A percentile compares a stretch with the other conserved stretches of the same genome.
These are phyloP conservation scores for Vireo griseus DNA, from an alignment of 2,797 vertebrate species.

Conservation along the genomic window DNA sequence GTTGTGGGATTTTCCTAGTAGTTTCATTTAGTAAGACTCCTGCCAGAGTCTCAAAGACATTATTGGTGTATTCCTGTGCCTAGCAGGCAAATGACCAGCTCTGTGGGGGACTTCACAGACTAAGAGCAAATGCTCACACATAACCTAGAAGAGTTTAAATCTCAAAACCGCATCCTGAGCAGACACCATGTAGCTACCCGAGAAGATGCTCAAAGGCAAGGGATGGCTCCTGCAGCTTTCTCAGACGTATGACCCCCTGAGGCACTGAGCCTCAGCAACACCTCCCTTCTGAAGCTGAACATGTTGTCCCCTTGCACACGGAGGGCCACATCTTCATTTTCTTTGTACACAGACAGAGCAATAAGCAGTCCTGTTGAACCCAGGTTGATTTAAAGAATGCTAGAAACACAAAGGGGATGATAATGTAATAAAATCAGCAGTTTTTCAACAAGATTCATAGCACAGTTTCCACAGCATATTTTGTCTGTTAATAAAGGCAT, in stretches of 20 bases:
- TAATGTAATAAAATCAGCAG: not conserved
- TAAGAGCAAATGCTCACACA: not conserved
- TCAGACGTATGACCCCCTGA: not conserved
- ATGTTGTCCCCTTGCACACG: not conserved
- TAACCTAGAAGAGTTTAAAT: not conserved
- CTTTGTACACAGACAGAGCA: not conserved
- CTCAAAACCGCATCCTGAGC: not conserved
- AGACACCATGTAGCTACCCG: fast-evolving
- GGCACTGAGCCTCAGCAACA: not conserved
- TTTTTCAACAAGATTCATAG: not conserved
- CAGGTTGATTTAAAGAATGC: not conserved
- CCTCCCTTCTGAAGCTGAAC: not conserved
- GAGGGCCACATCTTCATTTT: not conserved
- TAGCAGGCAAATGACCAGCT: not conserved
- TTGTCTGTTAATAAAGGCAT: not conserved
- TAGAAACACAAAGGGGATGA: not conserved
- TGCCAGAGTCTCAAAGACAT: not conserved
- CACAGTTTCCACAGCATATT: not conserved
- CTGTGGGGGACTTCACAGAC: not conserved
- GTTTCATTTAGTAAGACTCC: not conserved
- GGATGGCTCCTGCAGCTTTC: not conserved
- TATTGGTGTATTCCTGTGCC: not conserved
- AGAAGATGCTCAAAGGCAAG: not conserved
- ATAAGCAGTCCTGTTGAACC: not conserved
- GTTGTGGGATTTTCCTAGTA: not conserved